Conservation (phyloP, 2,888 invertebrate genomes). For the Azorinus chamasolen region DNA sequence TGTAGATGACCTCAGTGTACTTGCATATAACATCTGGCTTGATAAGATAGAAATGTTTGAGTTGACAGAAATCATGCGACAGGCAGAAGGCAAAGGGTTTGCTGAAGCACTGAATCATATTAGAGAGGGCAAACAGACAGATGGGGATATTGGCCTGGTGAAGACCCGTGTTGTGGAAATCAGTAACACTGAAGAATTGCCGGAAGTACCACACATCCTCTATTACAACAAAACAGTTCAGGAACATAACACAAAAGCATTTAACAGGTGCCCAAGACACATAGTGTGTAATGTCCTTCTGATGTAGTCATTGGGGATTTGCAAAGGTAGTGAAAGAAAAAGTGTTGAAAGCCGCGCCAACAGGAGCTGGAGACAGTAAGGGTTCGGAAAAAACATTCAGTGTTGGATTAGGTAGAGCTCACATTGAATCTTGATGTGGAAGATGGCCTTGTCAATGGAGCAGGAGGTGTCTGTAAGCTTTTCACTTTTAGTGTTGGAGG, state of each 20-base stretch:
- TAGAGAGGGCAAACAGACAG: constrained; percentile 2
- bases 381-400: background rate
- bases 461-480: background rate
- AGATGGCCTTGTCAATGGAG: constrained; percentile 35
- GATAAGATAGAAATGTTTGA: no score
- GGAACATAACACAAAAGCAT: background rate
- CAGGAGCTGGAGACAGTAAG: background rate
- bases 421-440: constrained; percentile 20
- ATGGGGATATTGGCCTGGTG: background rate
- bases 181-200: no score
- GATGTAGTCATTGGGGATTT: background rate
- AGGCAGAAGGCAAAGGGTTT: no score
- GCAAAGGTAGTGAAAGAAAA: background rate
- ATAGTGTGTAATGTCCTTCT: background rate
- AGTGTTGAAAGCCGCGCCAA: background rate
- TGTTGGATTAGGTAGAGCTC: constrained; percentile 15
- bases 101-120: no score
- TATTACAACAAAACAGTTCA: constrained; percentile 17
- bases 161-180: no score
- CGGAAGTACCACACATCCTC: no score
- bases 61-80: no score
- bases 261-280: background rate
- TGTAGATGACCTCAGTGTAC: no score
- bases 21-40: no score
- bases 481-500: no score